Evolutionary conservation across 30 jellyfish, hydroid and myxozoan genomes (phyloP).

Genomic region (Pseudorhiza aurosa): DNA sequence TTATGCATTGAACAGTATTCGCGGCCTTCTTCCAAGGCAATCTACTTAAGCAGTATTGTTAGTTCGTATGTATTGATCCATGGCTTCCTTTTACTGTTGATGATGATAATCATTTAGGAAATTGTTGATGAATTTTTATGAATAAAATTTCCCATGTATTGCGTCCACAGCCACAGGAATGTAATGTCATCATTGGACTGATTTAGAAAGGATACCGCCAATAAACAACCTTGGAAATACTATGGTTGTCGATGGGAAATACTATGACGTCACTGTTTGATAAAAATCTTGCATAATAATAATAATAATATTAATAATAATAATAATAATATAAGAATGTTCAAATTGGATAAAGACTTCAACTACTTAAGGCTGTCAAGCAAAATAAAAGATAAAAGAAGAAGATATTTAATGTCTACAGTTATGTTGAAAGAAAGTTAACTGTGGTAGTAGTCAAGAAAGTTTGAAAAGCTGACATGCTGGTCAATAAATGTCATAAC

Average conservation of each 20-base stretch:
- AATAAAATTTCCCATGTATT: not conserved
- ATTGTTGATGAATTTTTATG: not conserved
- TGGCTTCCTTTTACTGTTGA: not conserved
- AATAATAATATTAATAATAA: too few relatives aligned
- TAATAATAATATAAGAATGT: too few relatives aligned
- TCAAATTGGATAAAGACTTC: too few relatives aligned
- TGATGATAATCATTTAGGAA: slow-evolving; percentile 25
- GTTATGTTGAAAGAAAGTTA: too few relatives aligned
- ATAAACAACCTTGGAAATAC: not conserved
- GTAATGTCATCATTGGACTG: not conserved
- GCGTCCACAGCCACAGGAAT: slow-evolving; percentile 6
- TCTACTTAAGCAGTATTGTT: not conserved
- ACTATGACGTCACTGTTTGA: not conserved
- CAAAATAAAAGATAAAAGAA: too few relatives aligned
- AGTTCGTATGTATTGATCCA: not conserved
- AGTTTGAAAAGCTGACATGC: too few relatives aligned
- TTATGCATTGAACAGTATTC: not conserved
- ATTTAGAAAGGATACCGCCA: not conserved
- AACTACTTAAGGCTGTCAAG: too few relatives aligned
- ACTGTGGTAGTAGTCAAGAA: too few relatives aligned
- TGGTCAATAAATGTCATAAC: too few relatives aligned
- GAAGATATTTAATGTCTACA: too few relatives aligned
- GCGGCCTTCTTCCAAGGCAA: not conserved
- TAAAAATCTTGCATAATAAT: not conserved
- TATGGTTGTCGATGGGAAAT: not conserved